Evolutionary conservation across 2,797 vertebrate genomes (phyloP).

Genomic region (Lepus townsendii): DNA sequence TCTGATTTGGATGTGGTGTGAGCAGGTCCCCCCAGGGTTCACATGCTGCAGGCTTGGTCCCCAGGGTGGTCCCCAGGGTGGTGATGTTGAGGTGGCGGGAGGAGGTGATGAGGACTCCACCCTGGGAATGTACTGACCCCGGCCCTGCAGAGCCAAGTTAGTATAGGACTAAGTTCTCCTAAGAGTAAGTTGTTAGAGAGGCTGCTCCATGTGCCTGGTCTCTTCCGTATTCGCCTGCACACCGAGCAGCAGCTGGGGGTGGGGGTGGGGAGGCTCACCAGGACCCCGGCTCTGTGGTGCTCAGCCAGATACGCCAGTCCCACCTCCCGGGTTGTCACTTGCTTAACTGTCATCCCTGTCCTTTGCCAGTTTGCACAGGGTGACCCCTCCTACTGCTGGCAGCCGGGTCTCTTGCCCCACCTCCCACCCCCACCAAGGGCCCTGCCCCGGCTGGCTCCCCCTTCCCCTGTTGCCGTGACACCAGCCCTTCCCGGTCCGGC

Average conservation of each 20-base stretch:
- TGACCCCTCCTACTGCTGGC: too few relatives aligned
- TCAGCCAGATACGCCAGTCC: neutral
- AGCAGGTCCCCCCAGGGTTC: neutral
- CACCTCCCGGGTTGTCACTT: too few relatives aligned
- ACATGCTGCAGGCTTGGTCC: too few relatives aligned
- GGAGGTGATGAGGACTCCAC: neutral
- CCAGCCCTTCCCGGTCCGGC: too few relatives aligned
- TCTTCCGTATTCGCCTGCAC: neutral
- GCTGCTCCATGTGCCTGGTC: neutral
- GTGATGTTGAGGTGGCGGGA: neutral
- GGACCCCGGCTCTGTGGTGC: neutral
- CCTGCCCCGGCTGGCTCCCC: too few relatives aligned
- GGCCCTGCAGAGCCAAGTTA: neutral
- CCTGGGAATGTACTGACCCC: neutral
- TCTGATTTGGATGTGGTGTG: neutral
- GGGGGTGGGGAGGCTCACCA: neutral
- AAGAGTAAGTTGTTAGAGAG: neutral
- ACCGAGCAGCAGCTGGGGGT: too few relatives aligned
- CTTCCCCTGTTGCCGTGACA: too few relatives aligned
- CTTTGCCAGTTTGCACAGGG: too few relatives aligned
- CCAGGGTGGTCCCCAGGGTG: too few relatives aligned
- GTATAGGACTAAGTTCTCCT: neutral
- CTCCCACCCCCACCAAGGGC: too few relatives aligned
- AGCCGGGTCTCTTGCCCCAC: too few relatives aligned
- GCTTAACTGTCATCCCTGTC: too few relatives aligned